These are phyloP conservation scores for Rhinophrynus dorsalis DNA, from an alignment of 2,797 vertebrate genomes.

Conservation along the genomic window DNA sequence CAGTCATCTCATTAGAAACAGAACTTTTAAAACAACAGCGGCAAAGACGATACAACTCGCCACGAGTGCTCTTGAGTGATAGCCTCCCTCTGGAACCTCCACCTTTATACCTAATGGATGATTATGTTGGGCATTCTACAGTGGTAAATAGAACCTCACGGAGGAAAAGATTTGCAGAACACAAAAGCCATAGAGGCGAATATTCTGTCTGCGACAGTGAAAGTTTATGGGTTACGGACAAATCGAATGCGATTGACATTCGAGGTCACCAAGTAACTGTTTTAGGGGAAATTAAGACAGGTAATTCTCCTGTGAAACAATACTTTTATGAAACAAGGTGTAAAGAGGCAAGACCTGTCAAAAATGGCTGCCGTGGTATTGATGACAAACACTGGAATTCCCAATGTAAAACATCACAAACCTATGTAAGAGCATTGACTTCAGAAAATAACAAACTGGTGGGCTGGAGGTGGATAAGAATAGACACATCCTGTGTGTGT, in stretches of 20 bases:
- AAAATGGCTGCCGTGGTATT: constrained; percentile 90
- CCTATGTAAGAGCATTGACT: constrained; percentile 89
- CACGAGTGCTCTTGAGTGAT: constrained; percentile 89
- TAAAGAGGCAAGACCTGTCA: constrained; percentile 76
- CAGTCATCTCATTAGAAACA: constrained; percentile 71
- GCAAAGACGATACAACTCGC: constrained; percentile 89
- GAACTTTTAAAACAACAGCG: constrained; percentile 88
- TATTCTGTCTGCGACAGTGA: constrained; percentile 95
- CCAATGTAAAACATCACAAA: constrained; percentile 95
- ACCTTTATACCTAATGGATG: constrained; percentile 85
- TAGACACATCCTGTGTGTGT: constrained; percentile 96
- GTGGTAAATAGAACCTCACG: constrained; percentile 80
- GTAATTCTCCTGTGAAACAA: constrained; percentile 81
- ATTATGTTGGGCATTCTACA: constrained; percentile 73
- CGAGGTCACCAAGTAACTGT: constrained; percentile 81
- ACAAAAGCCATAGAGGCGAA: constrained; percentile 89
- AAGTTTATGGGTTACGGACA: constrained; percentile 92
- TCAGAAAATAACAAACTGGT: constrained; percentile 77
- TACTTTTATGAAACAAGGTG: constrained; percentile 96
- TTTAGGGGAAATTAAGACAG: constrained; percentile 82
- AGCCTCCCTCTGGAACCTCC: constrained; percentile 86
- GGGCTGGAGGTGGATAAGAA: constrained; percentile 95
- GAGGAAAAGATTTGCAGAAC: constrained; percentile 83
- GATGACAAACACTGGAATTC: constrained; percentile 98
- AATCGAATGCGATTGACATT: constrained; percentile 85